A percentile compares a stretch with the other conserved stretches of the same genome.
Conservation (phyloP, 2,888 invertebrate species). For the Drosophila anomelani region DNA sequence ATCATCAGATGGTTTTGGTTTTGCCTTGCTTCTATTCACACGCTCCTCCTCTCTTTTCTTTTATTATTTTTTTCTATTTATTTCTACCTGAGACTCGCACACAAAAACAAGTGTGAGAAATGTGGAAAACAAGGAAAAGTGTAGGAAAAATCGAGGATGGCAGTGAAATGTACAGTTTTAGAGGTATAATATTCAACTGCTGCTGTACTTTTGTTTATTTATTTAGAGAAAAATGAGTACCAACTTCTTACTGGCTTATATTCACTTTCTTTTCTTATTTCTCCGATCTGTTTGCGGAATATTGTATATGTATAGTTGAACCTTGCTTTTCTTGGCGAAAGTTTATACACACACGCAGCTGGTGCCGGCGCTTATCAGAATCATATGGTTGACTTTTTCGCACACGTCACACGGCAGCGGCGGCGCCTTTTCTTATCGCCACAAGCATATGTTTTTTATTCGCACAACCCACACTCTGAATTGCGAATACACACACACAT, state of each 20-base stretch:
- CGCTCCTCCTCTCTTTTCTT: constrained; percentile 16
- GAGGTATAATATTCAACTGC: background rate
- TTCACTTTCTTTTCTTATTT: constrained; percentile 6
- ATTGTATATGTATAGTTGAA: background rate
- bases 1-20: constrained; percentile 67
- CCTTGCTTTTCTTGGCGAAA: constrained; percentile 51
- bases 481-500: constrained; percentile 25
- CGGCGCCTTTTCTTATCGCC: constrained; percentile 37
- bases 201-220: too few relatives aligned
- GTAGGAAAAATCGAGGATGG: constrained; percentile 19
- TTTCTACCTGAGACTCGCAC: constrained; percentile 50
- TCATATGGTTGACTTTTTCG: constrained; percentile 68
- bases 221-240: background rate
- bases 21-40: constrained; percentile 26
- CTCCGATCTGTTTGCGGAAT: background rate
- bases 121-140: constrained; percentile 9
- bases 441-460: constrained; percentile 65
- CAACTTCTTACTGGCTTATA: constrained; percentile 17
- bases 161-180: constrained; percentile 63
- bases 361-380: constrained; percentile 61
- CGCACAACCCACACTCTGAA: constrained; percentile 13
- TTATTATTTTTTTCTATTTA: background rate
- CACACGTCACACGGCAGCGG: constrained; percentile 30
- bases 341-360: constrained; percentile 22
- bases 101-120: constrained; percentile 20